Evolutionary conservation across 2,888 invertebrate species (phyloP).

Genomic region (Anorthoa munda): DNA sequence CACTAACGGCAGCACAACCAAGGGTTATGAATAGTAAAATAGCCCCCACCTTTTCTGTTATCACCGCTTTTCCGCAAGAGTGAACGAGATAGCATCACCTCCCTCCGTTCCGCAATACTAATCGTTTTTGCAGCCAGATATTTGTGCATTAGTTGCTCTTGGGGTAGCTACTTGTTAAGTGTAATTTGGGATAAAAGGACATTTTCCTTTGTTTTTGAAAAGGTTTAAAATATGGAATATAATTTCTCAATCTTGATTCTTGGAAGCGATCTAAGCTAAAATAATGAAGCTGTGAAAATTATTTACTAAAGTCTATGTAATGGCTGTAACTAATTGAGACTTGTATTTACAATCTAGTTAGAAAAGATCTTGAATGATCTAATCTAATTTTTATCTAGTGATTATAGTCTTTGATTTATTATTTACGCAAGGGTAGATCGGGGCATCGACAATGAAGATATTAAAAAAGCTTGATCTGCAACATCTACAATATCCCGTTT

Average conservation of each 20-base stretch:
- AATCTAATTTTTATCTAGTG: background rate
- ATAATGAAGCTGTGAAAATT: background rate
- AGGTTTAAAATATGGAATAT: background rate
- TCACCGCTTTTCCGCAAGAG: slow-evolving; percentile 36
- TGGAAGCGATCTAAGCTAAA: slow-evolving; percentile 6
- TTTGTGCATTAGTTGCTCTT: slow-evolving; percentile 64
- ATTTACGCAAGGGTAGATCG: background rate
- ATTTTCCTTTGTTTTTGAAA: slow-evolving; percentile 15
- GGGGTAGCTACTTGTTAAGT: slow-evolving; percentile 57
- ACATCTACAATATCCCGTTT: background rate
- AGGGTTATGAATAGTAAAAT: slow-evolving; percentile 68
- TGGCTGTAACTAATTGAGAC: slow-evolving; percentile 1
- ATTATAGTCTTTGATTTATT: background rate
- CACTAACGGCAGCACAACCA: slow-evolving; percentile 69
- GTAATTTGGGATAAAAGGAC: slow-evolving; percentile 49
- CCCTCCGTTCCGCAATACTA: slow-evolving; percentile 55
- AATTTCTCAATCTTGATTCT: slow-evolving; percentile 1
- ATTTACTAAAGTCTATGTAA: background rate
- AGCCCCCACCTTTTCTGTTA: slow-evolving; percentile 58
- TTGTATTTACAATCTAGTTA: background rate
- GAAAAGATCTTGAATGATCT: background rate
- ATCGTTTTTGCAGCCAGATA: slow-evolving; percentile 67
- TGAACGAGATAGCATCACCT: slow-evolving; percentile 54
- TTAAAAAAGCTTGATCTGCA: background rate
- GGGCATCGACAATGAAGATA: background rate